Base-by-base conservation (phyloP, 2,797 vertebrate genomes). In the Onychomys torridus region DNA sequence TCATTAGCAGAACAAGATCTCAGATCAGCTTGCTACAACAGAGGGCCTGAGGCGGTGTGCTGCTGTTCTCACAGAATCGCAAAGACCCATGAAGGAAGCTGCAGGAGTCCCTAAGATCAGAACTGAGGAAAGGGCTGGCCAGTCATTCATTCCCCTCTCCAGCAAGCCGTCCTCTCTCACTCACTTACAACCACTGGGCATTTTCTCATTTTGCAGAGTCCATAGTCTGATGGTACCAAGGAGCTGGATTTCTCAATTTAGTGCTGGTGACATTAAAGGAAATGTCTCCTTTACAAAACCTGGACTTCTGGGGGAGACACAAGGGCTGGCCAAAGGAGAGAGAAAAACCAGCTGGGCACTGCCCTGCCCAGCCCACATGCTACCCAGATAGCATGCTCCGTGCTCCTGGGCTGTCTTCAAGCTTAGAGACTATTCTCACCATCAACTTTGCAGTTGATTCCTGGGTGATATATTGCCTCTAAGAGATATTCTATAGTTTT, bases 241-340 rank as follows among this genome's bases (percentile, higher is more conserved):
- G 14, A 95, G 43, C 67, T 59, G 34, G n/a, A 4, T 89, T 67
- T 91, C 37, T 73, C 29, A 34, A 67, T 65, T 86, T 76, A 23
- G 43, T 61, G 19, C 40, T 61, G 29, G 52, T 69, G 37, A 65
- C 1, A 3, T 77, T 2, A 21, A 17, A 89, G n/a, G 29, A 76
- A 85, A 46, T n/a, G 55, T 92, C 88, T 95, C 69, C 73, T 94
- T 88, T 71, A 57, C 10, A 40, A 40, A 71, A 85, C 34, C 69
- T 84, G n/a, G n/a, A 40, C 75, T 93, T 73, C 71, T 71, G 37
- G 34, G 59, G 92, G 40, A 79, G 78, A 6, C 4, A 63, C 8
- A 55, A 85, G 9, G n/a, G 10, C 43, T 34, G 73, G 40, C 14
- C 9, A 49, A 5, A 46, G 29, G 0, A 49, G 23, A 57, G n/a